A percentile compares a stretch with the other conserved stretches of the same genome.
phyloP scores from a whole-genome alignment of 2,797 vertebrate species.

The Philypnodon macrostomus region DNA sequence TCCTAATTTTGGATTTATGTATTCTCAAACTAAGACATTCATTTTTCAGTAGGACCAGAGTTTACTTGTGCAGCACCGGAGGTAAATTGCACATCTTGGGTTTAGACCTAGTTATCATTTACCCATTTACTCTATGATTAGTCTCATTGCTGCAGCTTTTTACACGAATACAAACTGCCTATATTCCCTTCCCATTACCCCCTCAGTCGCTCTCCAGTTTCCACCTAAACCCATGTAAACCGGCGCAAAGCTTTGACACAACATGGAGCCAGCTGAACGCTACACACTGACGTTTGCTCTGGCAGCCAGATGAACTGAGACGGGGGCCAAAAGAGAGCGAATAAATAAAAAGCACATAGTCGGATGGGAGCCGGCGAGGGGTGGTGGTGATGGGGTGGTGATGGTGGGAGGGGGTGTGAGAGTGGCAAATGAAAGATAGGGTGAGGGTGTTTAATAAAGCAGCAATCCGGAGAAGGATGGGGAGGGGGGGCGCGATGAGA shows the following conservation, averaged over 20 bases:
- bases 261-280: slow-evolving; percentile 36
- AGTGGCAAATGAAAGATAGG: slow-evolving; percentile 73
- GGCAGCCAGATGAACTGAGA: slow-evolving; percentile 22
- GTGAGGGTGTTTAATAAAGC: slow-evolving; percentile 75
- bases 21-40: no score
- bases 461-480: slow-evolving; percentile 61
- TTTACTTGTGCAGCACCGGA: no score
- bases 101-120: no score
- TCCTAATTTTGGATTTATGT: no score
- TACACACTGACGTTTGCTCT: slow-evolving; percentile 41
- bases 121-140: no score
- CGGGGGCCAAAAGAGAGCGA: slow-evolving; percentile 32
- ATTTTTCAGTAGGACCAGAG: no score
- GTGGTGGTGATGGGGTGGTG: slow-evolving; percentile 37
- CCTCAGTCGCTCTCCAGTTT: slow-evolving; percentile 3
- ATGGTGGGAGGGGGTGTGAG: slow-evolving; percentile 42
- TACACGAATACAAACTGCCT: no score
- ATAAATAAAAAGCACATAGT: slow-evolving; percentile 45
- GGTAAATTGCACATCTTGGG: no score
- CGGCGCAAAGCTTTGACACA: slow-evolving; percentile 11
- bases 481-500: slow-evolving; percentile 71
- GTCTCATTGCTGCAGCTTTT: no score
- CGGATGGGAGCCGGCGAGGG: slow-evolving; percentile 25
- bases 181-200: background rate
- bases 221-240: slow-evolving; percentile 5